A percentile compares a stretch with the other conserved stretches of the same genome.
Conservation (phyloP, 2,888 invertebrate genomes). For the Chloromyia formosa region DNA sequence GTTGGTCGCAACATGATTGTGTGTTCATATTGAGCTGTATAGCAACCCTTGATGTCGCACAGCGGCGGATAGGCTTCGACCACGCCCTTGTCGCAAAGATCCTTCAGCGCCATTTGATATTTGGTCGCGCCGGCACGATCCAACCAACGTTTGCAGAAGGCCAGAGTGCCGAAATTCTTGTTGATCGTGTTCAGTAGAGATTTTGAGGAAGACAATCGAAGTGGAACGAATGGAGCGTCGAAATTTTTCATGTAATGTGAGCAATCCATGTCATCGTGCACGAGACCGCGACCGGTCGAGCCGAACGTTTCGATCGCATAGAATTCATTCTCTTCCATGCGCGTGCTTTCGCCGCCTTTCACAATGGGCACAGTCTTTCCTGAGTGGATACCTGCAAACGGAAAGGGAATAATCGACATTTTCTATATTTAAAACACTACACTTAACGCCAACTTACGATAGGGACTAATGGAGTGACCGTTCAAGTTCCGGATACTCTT, state of each 20-base stretch:
- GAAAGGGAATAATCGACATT: conserved; percentile 11
- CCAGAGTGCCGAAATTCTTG: conserved; percentile 96
- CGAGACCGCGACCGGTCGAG: conserved; percentile 92
- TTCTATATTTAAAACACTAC: too few relatives aligned
- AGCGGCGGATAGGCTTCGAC: conserved; percentile 99
- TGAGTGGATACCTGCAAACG: conserved; percentile 78
- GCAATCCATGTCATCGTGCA: conserved; percentile 99
- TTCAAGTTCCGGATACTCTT: conserved; percentile 98
- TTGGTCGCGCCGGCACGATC: conserved; percentile 96
- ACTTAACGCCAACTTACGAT: conserved; percentile 78
- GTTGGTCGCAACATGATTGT: conserved; percentile 96
- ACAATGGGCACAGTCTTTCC: conserved; percentile 99
- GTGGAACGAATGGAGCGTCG: conserved; percentile 89
- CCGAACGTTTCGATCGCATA: conserved; percentile 99
- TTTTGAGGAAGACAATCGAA: conserved; percentile 93
- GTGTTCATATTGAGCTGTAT: conserved; percentile 99
- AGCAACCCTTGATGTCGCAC: conserved; percentile 96
- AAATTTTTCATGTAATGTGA: conserved; percentile 99
- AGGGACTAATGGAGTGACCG: conserved; percentile 99
- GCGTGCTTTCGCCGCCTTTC: conserved; percentile 95
- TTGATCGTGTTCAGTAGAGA: conserved; percentile 91
- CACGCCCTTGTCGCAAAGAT: conserved; percentile 96
- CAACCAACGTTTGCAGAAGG: conserved; percentile 99
- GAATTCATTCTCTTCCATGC: conserved; percentile 99
- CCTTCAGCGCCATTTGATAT: conserved; percentile 98